Conservation (phyloP, 2,888 invertebrate species). For the Drosophila conformis region DNA sequence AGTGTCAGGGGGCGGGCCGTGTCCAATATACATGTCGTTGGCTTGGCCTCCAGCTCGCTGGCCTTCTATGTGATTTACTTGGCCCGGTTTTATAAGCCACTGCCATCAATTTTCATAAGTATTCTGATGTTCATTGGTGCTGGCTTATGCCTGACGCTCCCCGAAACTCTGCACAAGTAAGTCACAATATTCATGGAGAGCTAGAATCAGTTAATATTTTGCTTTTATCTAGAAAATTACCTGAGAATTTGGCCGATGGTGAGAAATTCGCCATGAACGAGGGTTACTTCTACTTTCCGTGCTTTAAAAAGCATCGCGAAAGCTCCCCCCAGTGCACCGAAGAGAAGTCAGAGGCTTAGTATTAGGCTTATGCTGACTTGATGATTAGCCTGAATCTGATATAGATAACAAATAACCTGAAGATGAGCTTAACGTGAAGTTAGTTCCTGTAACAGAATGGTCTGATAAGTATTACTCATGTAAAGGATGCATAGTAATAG, state of each 20-base stretch:
- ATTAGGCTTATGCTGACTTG: constrained; percentile 26
- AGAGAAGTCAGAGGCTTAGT: constrained; percentile 61
- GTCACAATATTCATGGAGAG: constrained; percentile 5
- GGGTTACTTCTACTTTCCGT: constrained; percentile 86
- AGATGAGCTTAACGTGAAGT: constrained; percentile 50
- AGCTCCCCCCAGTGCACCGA: constrained; percentile 38
- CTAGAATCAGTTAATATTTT: not conserved
- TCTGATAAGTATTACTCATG: constrained; percentile 75
- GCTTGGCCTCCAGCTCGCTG: constrained; percentile 87
- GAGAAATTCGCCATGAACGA: constrained; percentile 87
- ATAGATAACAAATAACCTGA: constrained; percentile 62
- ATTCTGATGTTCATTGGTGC: constrained; percentile 86
- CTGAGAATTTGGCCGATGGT: constrained; percentile 87
- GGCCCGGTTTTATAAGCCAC: constrained; percentile 84
- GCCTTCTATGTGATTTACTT: constrained; percentile 87
- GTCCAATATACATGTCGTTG: constrained; percentile 87
- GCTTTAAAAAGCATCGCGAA: constrained; percentile 63
- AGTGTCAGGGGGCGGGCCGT: constrained; percentile 88
- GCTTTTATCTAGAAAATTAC: constrained; percentile 84
- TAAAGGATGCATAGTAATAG: constrained; percentile 65
- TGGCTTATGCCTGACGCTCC: constrained; percentile 86
- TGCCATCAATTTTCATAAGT: constrained; percentile 87
- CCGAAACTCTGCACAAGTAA: constrained; percentile 86
- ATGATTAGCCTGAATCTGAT: constrained; percentile 44
- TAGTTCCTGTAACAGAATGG: constrained; percentile 69